Percentiles rank a stretch among this genome's conserved stretches.
phyloP scores from a whole-genome alignment of 2,888 invertebrate species.

The Phrixothrix hirtus region DNA sequence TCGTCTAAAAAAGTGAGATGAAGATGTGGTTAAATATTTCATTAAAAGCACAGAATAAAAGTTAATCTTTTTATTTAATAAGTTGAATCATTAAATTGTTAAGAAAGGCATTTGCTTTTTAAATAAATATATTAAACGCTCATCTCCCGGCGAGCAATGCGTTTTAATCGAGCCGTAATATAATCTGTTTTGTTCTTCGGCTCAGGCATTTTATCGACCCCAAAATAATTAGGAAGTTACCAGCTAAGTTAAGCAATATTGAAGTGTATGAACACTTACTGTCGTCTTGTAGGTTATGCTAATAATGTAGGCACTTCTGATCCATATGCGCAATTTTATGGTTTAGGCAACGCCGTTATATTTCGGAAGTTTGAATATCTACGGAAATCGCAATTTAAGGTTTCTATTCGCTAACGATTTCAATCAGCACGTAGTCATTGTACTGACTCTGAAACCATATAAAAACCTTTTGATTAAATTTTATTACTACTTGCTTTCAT shows the following conservation, averaged over 20 bases:
- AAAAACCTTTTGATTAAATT: slow-evolving; percentile 14
- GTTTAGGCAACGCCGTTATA: slow-evolving; percentile 10
- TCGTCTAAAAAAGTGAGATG: too few species aligned
- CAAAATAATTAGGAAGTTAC: slow-evolving; percentile 28
- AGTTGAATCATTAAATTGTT: too few species aligned
- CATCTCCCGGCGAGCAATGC: slow-evolving; percentile 17
- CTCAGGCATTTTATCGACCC: slow-evolving; percentile 25
- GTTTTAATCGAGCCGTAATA: slow-evolving; percentile 16
- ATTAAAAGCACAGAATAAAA: too few species aligned
- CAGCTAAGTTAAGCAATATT: slow-evolving; percentile 22
- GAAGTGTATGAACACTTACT: slow-evolving; percentile 23
- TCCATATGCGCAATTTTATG: slow-evolving; percentile 15
- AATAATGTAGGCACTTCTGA: slow-evolving; percentile 9
- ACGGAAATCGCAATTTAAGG: slow-evolving; percentile 1
- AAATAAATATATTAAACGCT: slow-evolving; percentile 17
- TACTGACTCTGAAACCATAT: slow-evolving; percentile 9
- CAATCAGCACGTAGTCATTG: slow-evolving; percentile 10
- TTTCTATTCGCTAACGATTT: slow-evolving; percentile 8
- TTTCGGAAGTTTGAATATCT: slow-evolving; percentile 3
- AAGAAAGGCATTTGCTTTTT: slow-evolving; percentile 9
- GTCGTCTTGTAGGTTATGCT: slow-evolving; percentile 9
- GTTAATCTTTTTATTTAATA: too few species aligned
- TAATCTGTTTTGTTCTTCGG: slow-evolving; percentile 25
- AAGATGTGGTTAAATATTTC: too few species aligned
- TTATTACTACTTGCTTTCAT: slow-evolving; percentile 13